phyloP scores from a whole-genome alignment of 2,888 invertebrate species.

The Carabus problematicus region DNA sequence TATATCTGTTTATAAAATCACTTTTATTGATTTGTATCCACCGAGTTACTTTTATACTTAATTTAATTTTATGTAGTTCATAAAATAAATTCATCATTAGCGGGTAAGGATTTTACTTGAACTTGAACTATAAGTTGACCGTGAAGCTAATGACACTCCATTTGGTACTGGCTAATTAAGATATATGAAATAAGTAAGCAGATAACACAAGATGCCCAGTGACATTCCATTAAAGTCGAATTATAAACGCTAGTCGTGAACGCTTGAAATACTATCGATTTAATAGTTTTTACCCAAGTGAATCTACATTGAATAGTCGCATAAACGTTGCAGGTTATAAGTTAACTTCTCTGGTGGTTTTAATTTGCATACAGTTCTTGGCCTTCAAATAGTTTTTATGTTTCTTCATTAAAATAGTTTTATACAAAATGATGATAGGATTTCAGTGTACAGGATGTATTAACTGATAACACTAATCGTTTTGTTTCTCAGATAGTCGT shows the following conservation, averaged over 20 bases:
- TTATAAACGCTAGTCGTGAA: too few relatives aligned
- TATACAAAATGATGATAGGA: too few relatives aligned
- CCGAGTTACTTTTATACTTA: background rate
- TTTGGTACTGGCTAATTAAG: constrained; percentile 35
- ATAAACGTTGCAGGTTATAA: background rate
- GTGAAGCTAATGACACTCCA: constrained; percentile 33
- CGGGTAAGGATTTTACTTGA: background rate
- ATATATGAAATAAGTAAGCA: constrained; percentile 38
- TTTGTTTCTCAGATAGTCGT: too few relatives aligned
- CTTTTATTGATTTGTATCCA: constrained; percentile 11
- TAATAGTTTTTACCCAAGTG: background rate
- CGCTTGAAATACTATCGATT: constrained; percentile 6
- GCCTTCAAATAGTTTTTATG: too few relatives aligned
- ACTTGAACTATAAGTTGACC: constrained; percentile 19
- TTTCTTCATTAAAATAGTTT: too few relatives aligned
- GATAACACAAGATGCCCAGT: background rate
- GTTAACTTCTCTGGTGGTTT: too few relatives aligned
- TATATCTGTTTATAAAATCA: background rate
- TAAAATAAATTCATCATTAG: constrained; percentile 8
- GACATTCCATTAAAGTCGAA: too few relatives aligned
- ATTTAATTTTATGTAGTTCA: background rate
- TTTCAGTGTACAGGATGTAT: too few relatives aligned
- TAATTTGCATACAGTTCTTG: background rate
- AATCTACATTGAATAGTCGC: background rate
- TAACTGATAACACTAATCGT: too few relatives aligned